Evolutionary conservation across 2,888 invertebrate species (phyloP).

Genomic region (Apotomis turbidana): DNA sequence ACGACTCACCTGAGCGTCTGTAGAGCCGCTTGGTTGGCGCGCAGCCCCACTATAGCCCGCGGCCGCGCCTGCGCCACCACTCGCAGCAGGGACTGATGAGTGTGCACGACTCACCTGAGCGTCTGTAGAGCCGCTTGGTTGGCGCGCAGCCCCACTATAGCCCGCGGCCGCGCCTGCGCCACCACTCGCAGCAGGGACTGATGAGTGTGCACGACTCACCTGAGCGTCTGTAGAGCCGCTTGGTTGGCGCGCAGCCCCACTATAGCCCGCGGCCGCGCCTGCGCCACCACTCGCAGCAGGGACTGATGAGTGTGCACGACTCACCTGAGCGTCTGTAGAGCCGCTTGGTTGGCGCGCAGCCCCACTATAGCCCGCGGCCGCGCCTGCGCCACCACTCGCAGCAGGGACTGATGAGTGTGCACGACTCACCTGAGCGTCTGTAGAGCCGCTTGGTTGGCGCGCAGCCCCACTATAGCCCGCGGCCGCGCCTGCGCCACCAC

Average conservation of each 20-base stretch:
- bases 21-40: background rate
- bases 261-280: constrained; percentile 62
- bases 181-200: no score
- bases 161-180: background rate
- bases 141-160: constrained; percentile 84
- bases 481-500: no score
- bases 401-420: no score
- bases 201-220: no score
- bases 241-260: constrained; percentile 78
- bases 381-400: no score
- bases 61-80: no score
- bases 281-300: no score
- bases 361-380: constrained; percentile 81
- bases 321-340: constrained; percentile 54
- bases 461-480: constrained; percentile 82
- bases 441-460: constrained; percentile 60
- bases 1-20: background rate
- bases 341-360: constrained; percentile 61
- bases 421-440: constrained; percentile 48
- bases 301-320: no score
- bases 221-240: constrained; percentile 57
- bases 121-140: constrained; percentile 53
- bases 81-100: no score
- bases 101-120: constrained; percentile 44
- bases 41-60: no score